Percentiles rank a stretch among this genome's conserved stretches.
Evolutionary conservation across 2,888 invertebrate genomes (phyloP).

Genomic region (Scaptomyza tumidula): DNA sequence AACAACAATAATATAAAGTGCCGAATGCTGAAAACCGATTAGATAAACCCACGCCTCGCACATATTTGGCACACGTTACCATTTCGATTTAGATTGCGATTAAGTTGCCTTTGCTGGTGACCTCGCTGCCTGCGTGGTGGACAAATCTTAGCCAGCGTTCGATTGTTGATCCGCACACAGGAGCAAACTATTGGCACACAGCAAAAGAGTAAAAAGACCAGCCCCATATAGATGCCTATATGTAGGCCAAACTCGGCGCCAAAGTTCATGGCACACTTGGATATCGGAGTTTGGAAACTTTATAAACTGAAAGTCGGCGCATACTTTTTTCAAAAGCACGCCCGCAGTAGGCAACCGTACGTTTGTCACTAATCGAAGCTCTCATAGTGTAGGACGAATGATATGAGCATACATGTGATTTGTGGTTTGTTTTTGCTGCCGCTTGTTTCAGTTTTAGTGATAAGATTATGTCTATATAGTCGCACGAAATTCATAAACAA

Average conservation of each 20-base stretch:
- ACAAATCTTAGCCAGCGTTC: constrained; percentile 63
- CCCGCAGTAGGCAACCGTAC: constrained; percentile 44
- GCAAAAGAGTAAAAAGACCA: constrained; percentile 59
- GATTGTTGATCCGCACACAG: constrained; percentile 65
- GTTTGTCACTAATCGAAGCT: constrained; percentile 42
- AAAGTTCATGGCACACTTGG: constrained; percentile 38
- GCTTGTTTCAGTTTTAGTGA: constrained; percentile 38
- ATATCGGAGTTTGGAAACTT: not conserved
- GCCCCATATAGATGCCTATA: constrained; percentile 50
- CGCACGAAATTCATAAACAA: constrained; percentile 37
- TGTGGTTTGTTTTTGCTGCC: not conserved
- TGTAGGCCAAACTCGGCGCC: constrained; percentile 40
- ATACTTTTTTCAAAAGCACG: constrained; percentile 22
- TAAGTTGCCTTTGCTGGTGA: constrained; percentile 21
- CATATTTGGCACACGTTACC: constrained; percentile 69
- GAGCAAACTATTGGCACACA: constrained; percentile 70
- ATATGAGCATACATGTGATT: constrained; percentile 8
- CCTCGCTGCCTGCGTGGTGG: constrained; percentile 45
- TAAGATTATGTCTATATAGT: constrained; percentile 47
- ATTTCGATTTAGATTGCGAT: constrained; percentile 36
- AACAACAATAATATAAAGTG: constrained; percentile 18
- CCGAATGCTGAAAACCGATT: constrained; percentile 46
- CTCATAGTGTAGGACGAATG: constrained; percentile 17
- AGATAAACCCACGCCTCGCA: constrained; percentile 47
- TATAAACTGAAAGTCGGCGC: constrained; percentile 4